Evolutionary conservation across 1,140 invertebrate genomes (phyloP), one percentile per base, ranked within the genome.

Genomic region (Aphelenchoides besseyi): DNA sequence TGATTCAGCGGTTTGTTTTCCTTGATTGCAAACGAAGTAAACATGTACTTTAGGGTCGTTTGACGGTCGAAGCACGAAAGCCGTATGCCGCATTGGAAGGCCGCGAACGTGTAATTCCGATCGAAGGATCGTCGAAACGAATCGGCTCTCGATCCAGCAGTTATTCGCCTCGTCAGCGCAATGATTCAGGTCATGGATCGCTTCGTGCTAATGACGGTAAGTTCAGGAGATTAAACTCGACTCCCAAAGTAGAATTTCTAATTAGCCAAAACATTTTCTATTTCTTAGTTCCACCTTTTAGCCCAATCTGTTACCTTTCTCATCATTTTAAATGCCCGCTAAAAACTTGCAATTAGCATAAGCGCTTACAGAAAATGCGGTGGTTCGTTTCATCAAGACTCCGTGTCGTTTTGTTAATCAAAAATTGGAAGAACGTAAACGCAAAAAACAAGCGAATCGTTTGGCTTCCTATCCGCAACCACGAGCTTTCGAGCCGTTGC

Each of bases 61-160:
- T 82, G 36, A 81, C 68, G 18, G 82, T 82, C 16, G 82, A 84
- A 54, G 81, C 81, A 16, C 75, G 71, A 36, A 81, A 80, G 64
- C 78, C 69, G 57, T 64, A 70, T 53, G 57, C 68, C 32, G 79
- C 78, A 26, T 52, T 84, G 9, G 70, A 82, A 29, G 76, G 78
- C 26, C 69, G 80, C 26, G 81, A 82, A 64, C 76, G 81, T 18
- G 48, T 73, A 36, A 82, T 82, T 54, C 81, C 81, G 30, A 82
- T 82, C 54, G 82, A 82, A 30, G 81, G 81, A 28, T 36, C 74
- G 26, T 72, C 74, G 12, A 55, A 33, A 33, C 23, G 69, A 29
- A n/a, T 73, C 18, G 75, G 75, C 2, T 71, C 79, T 36, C 72
- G 73, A 52, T 72, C 72, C 9, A 81, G 73, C 80, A 68, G 63